Percentiles rank a stretch among this genome's conserved stretches.
phyloP scores from a whole-genome alignment of 2,797 vertebrate species.

The Bradypodion ventrale region DNA sequence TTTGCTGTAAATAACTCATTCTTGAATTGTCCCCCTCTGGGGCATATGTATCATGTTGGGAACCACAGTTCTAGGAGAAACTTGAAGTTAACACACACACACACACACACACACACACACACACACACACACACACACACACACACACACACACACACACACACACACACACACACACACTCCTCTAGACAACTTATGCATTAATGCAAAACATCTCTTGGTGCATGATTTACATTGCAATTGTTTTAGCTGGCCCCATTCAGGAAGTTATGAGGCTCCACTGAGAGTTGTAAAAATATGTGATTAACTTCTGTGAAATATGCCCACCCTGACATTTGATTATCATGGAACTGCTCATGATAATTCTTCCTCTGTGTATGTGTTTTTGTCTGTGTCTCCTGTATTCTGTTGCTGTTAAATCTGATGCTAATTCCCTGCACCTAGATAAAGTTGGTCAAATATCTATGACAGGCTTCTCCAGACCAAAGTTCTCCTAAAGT shows the following conservation, averaged over 20 bases:
- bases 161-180: not conserved
- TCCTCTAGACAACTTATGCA: conserved; percentile 54
- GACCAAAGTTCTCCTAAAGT: not conserved
- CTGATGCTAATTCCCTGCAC: not conserved
- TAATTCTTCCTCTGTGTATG: not conserved
- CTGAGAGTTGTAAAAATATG: conserved; percentile 49
- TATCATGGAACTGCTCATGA: conserved; percentile 17
- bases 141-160: not conserved
- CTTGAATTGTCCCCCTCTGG: no score
- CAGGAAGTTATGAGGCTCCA: conserved; percentile 50
- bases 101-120: no score
- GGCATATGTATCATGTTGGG: no score
- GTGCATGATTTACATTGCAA: conserved; percentile 53
- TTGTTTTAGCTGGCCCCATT: conserved; percentile 50
- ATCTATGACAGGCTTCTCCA: not conserved
- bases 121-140: no score
- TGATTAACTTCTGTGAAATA: conserved; percentile 47
- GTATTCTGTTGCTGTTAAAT: no score
- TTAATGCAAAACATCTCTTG: conserved; percentile 70
- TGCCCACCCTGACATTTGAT: conserved; percentile 28
- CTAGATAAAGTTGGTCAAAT: not conserved
- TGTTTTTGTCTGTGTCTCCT: not conserved
- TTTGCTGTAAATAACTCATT: no score
- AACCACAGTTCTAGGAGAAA: no score
- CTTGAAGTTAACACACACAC: not conserved